Evolutionary conservation across 2,888 invertebrate genomes (phyloP), one percentile per base, ranked within the genome.

Genomic region (Melieria omissa): DNA sequence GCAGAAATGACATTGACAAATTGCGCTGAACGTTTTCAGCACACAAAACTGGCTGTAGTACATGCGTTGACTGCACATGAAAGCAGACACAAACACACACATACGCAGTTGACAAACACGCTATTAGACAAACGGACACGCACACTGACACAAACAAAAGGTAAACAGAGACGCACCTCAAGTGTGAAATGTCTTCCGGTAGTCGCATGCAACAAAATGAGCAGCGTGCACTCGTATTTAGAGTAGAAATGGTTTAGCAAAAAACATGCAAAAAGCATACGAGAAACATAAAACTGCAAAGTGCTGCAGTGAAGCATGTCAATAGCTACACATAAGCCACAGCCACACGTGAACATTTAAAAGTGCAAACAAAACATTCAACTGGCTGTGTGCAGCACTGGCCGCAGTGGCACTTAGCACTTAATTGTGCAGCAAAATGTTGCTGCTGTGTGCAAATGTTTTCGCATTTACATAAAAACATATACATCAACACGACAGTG

Each of bases 171-270:
- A 8, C 5, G 52, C 52, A 14, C 29, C 76, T 79, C 73, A 76
- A 78, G 74, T 80, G 80, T 80, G 76, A 80, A 81, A 68, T 75
- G 75, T 79, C 81, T 82, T 82, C 82, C 82, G 83, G 80, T 76
- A 79, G 79, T 62, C 61, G 29, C 29, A 3, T 29, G 29, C 5
- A 52, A 52, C 52, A 5, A 52, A 52, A 52, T 6, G 52, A 52
- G 4, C 5, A 6, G 14, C 52, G 14, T 8, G 6, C 8, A 29
- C 29, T 52, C 12, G 52, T 7, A 52, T 4, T 52, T 49, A 3
- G 12, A 52, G 14, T n/a, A 52, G 14, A 52, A 52, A 52, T 52
- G 14, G 52, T 8, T n/a, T 52, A 52, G 7, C 8, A 52, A 52
- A 52, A 52, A 52, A 52, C 5, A 52, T n/a, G 9, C 6, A 52